Conservation (phyloP, 2,797 vertebrate species). For the Enoplosus armatus region DNA sequence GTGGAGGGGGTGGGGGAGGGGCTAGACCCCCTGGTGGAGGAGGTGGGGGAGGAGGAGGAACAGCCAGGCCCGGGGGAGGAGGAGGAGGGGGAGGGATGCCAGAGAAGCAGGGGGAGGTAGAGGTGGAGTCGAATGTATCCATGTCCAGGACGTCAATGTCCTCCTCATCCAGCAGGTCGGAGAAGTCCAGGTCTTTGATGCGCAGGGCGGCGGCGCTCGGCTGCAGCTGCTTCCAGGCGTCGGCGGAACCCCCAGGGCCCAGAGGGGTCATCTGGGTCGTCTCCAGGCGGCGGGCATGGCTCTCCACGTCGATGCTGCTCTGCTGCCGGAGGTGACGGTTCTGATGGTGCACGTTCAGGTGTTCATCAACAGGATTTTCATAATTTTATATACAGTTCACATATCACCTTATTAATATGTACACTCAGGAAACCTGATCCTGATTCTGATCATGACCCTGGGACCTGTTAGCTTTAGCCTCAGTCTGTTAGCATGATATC, state of each 20-base stretch:
- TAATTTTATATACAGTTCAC: neutral
- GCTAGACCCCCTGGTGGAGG: conserved; percentile 36
- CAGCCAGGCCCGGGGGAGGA: conserved; percentile 23
- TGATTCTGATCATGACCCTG: too few species aligned
- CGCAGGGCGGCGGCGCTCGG: conserved; percentile 82
- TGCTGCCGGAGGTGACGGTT: conserved; percentile 77
- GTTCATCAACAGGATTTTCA: neutral
- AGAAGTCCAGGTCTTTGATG: conserved; percentile 97
- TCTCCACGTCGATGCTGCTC: conserved; percentile 87
- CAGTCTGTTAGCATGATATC: too few species aligned
- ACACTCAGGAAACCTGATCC: too few species aligned
- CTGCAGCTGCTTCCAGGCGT: conserved; percentile 84
- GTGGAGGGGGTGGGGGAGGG: conserved; percentile 50
- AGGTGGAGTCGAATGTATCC: conserved; percentile 72
- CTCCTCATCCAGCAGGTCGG: conserved; percentile 95
- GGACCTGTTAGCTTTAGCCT: too few species aligned
- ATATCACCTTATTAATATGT: too few species aligned
- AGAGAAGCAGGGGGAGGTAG: conserved; percentile 32
- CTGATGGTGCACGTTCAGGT: conserved; percentile 16
- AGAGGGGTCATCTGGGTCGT: conserved; percentile 82
- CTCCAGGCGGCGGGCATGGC: conserved; percentile 83
- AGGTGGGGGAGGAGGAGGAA: conserved; percentile 48
- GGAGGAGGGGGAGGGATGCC: conserved; percentile 61
- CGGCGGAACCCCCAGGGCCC: conserved; percentile 71
- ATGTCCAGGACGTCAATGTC: conserved; percentile 91